Evolutionary conservation across 2,113 vertebrate species (phyloP), one percentile per base, ranked within the genome.

Genomic region (Trichechus manatus): DNA sequence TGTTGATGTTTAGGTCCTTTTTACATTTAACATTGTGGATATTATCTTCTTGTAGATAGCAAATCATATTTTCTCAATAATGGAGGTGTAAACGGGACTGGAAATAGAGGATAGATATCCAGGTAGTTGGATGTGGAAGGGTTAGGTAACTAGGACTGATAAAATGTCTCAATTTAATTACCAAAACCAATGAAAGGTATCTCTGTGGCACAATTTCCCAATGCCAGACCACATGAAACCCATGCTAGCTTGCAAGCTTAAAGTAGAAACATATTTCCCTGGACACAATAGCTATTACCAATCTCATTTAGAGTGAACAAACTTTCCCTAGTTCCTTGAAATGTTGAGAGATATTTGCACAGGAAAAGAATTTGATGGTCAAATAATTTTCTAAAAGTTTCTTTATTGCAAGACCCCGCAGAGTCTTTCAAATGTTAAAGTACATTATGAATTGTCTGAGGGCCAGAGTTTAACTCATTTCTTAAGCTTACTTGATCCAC

Each of bases 371-470:
- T 87, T 50, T 80, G 39, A 23, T 72, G 3, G 36, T 68, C 47
- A 42, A 50, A 39, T 91, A 87, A 72, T 84, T 84, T 87, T 81
- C 44, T 39, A 81, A 83, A 93, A 74, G 4, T 75, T 61, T 85
- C 66, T 83, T 91, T 89, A 47, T 72, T 79, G 1, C 3, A 70
- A 6, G 10, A 64, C 23, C 25, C 82, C 53, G 89, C 13, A 83
- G 25, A 89, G 63, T 1, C 39, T 75, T 78, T 70, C 8, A 19
- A 66, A 23, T 50, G 63, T 89, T 81, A 29, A 70, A 31, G 63
- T 80, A 5, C 3, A 36, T 74, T 93, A 22, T 81, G n/a, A 84
- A 80, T 82, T 92, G 6, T 82, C 31, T 22, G 9, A 74, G 33
- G 39, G 19, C 6, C 36, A 87, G 44, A 33, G 31, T 74, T 75